phyloP scores from a whole-genome alignment of 2,888 invertebrate genomes.

The Hedychridium roseum region DNA sequence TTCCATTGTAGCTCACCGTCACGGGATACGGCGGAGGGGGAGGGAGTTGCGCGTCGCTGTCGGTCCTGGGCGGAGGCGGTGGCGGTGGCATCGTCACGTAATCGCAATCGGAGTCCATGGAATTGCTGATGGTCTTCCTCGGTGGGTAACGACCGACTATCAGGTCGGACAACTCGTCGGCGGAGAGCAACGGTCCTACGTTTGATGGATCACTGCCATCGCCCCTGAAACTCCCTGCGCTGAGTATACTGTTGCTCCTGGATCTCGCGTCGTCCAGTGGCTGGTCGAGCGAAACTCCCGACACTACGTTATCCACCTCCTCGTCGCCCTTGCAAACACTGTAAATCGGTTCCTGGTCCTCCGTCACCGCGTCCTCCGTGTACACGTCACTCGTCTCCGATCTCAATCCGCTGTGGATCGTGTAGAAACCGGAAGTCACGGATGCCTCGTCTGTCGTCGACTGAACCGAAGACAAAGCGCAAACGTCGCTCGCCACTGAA shows the following conservation, averaged over 20 bases:
- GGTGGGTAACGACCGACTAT: slow-evolving; percentile 84
- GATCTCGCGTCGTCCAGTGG: slow-evolving; percentile 50
- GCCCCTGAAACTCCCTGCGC: slow-evolving; percentile 84
- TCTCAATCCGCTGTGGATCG: slow-evolving; percentile 58
- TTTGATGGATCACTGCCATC: slow-evolving; percentile 91
- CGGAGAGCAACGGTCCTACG: slow-evolving; percentile 78
- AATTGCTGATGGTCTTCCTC: slow-evolving; percentile 82
- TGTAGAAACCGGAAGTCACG: slow-evolving; percentile 61
- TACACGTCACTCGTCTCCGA: slow-evolving; percentile 61
- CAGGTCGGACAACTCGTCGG: slow-evolving; percentile 83
- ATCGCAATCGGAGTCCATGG: slow-evolving; percentile 88
- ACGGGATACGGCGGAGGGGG: slow-evolving; percentile 65
- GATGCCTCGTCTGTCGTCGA: slow-evolving; percentile 62
- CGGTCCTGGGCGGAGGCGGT: slow-evolving; percentile 71
- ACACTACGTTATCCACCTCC: slow-evolving; percentile 31
- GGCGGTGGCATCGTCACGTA: slow-evolving; percentile 81
- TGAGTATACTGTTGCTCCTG: slow-evolving; percentile 79
- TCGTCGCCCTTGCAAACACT: slow-evolving; percentile 58
- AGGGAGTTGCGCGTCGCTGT: slow-evolving; percentile 67
- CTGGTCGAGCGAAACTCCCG: slow-evolving; percentile 31
- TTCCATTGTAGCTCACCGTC: slow-evolving; percentile 46
- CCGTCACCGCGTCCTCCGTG: slow-evolving; percentile 49
- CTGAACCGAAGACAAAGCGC: slow-evolving; percentile 56
- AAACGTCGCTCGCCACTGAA: slow-evolving; percentile 53
- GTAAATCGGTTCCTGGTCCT: slow-evolving; percentile 58